Base-by-base conservation (phyloP, 2,888 invertebrate genomes). In the Sphinx pinastri region DNA sequence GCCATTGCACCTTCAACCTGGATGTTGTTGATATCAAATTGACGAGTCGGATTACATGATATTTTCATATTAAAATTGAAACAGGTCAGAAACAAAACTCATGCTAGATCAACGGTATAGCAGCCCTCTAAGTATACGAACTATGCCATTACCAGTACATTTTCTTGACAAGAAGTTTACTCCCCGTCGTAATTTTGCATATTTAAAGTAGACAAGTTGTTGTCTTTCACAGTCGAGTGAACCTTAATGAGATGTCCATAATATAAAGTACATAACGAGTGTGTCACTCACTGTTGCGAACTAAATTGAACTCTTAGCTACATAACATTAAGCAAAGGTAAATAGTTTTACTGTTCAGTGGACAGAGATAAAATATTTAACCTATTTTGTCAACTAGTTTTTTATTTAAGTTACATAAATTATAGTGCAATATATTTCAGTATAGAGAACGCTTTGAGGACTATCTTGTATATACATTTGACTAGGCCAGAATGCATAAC, bases 151-250 rank as follows among this genome's bases (percentile, higher is more conserved):
- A 11, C 0, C 12, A 63, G 19, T 19, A 49, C 16, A 63, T 49
- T 49, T 63, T 63, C 47, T 63, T 49, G 63, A 2, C 13, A 63
- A 63, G 49, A 13, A 55, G 19, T 54, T 38, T 60, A 31, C 12
- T 51, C 47, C 16, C 31, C 49, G 45, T 52, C 58, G 51, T 70
- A 49, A 73, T 73, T 73, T 68, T 68, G 70, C 73, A 73, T 75
- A 74, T 71, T 74, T 71, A 74, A 73, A 73, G 55, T 55, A 55
- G 55, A 55, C 59, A 72, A 71, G 70, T 73, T 68, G 63, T 49
- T 68, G 70, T 71, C 71, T 73, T 75, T 67, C 59, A 72, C 75
- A 75, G 77, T 71, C 72, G 73, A 74, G 74, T 73, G 72, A 68
- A 67, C 38, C 67, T 72, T 73, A 76, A 77, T 75, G 77, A 73